Base-by-base conservation (phyloP, 2,888 invertebrate genomes). In the Idaea dimidiata region DNA sequence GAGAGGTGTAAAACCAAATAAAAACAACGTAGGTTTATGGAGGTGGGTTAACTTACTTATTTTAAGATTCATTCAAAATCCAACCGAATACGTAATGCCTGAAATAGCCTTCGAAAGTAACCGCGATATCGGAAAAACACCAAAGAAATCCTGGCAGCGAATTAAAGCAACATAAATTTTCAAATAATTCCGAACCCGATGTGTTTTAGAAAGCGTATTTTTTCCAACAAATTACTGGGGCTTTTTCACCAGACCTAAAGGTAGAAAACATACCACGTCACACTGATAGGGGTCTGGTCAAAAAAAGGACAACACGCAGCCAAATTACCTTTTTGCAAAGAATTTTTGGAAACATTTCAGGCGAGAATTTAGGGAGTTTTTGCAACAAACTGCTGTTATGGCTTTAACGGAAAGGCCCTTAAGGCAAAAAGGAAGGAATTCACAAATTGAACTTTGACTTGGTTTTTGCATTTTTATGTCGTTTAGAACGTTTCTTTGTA, bases 241-340 rank as follows among this genome's bases (percentile, higher is more conserved):
- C 43, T 14, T 43, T 43, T 43, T 14, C 43, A 43, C 43, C 14
- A 8, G 43, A 43, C 10, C 43, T 43, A 14, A 43, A 43, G 43
- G 43, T 43, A 43, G 14, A 43, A 43, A 43, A 43, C 43, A 43
- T 43, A 43, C 43, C 43, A 43, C 43, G 43, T 43, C 43, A 43
- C 43, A 14, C 8, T 43, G 43, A 43, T 43, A 8, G 8, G 43
- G 43, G 43, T 43, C 43, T 43, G 43, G 43, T 43, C 43, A 43
- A 43, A 43, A 43, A 43, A 43, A 43, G 43, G 43, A 43, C 43
- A 43, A 43, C 43, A 43, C 43, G 43, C 43, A 43, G 43, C 43
- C 43, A 43, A 43, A 43, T 43, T 43, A 43, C 3, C 43, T 43
- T 43, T 43, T 43, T 43, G 43, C 43, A 43, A 24, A 43, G 43